These are phyloP conservation scores for Drosophila mayri DNA, from an alignment of 1,140 invertebrate genomes.

Conservation along the genomic window DNA sequence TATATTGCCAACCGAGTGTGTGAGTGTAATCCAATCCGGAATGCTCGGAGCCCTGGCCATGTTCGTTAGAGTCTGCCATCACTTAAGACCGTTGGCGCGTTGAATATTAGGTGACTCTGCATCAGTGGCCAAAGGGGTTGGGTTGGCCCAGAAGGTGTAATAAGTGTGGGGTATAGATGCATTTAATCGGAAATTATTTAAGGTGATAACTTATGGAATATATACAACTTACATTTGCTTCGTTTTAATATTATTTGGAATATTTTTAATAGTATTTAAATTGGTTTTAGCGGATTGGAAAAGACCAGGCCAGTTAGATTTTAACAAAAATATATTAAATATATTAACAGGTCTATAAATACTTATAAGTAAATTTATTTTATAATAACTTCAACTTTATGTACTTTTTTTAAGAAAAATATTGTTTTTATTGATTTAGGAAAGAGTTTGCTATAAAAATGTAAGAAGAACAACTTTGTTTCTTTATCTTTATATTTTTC, in stretches of 20 bases:
- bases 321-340: background rate
- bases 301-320: background rate
- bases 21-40: constrained; percentile 30
- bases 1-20: constrained; percentile 2
- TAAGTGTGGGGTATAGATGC: background rate
- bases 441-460: background rate
- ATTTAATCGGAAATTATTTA: constrained; percentile 1
- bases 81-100: constrained; percentile 29
- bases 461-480: background rate
- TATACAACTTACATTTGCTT: background rate
- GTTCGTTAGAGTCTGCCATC: constrained; percentile 38
- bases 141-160: constrained; percentile 8
- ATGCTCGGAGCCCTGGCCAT: constrained; percentile 33
- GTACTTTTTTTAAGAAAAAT: background rate
- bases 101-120: constrained; percentile 21
- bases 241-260: background rate
- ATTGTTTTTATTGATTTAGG: background rate
- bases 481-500: background rate
- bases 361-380: background rate
- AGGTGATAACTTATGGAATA: background rate
- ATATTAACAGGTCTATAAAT: background rate
- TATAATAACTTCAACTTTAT: background rate
- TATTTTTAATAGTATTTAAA: background rate
- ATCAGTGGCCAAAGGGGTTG: background rate
- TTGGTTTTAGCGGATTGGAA: too few species aligned